phyloP scores from a whole-genome alignment of 2,113 vertebrate species.

The Phalacrocorax brasilianus region DNA sequence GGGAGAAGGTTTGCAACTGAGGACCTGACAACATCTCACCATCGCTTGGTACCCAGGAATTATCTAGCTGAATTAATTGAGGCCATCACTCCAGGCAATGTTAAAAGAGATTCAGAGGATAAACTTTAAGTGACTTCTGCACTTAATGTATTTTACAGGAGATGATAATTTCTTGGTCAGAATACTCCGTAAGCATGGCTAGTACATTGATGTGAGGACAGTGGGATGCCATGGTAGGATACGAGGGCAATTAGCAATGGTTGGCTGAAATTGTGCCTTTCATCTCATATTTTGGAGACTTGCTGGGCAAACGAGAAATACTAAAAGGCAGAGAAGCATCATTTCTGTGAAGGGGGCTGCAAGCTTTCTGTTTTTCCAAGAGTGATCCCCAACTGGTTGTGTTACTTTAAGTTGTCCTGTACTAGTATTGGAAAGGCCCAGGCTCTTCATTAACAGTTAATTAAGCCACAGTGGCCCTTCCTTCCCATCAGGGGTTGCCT shows the following conservation, averaged over 20 bases:
- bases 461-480: conserved; percentile 62
- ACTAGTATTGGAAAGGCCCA: conserved; percentile 3
- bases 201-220: neutral
- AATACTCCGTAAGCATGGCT: neutral
- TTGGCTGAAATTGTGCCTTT: neutral
- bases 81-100: neutral
- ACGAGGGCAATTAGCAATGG: neutral
- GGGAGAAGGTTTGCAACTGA: neutral
- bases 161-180: neutral
- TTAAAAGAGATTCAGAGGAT: neutral
- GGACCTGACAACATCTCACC: neutral
- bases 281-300: neutral
- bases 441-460: conserved; percentile 68
- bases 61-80: neutral
- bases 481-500: conserved; percentile 65
- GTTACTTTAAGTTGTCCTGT: neutral
- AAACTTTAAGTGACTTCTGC: neutral
- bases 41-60: neutral
- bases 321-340: neutral
- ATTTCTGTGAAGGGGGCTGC: neutral
- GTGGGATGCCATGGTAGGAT: neutral
- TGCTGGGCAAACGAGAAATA: neutral
- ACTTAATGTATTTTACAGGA: neutral
- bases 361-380: neutral
- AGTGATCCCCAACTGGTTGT: neutral